Evolutionary conservation across 2,888 invertebrate species (phyloP).

Genomic region (Hermaeophaga mercurialis): DNA sequence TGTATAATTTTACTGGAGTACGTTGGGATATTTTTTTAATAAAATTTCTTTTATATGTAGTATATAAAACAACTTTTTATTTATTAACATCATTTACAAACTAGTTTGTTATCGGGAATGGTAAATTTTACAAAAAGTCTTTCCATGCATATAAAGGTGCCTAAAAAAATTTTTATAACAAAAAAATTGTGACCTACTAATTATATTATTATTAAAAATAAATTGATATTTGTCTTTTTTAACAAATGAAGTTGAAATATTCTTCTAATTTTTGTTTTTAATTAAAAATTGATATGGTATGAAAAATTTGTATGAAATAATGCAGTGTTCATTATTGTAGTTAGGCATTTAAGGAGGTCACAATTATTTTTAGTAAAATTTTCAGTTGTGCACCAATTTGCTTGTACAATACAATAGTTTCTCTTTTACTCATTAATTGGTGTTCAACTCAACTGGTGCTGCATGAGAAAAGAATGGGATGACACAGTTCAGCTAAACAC

Average conservation of each 20-base stretch:
- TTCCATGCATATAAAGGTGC: constrained; percentile 37
- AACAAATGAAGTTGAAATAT: too few relatives aligned
- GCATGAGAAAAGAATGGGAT: neutral
- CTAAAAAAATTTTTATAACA: constrained; percentile 1
- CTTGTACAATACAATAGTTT: constrained; percentile 5
- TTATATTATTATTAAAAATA: too few relatives aligned
- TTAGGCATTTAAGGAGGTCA: too few relatives aligned
- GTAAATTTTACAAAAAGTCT: constrained; percentile 55
- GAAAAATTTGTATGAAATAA: too few relatives aligned
- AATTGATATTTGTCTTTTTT: too few relatives aligned
- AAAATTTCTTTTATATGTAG: constrained; percentile 56
- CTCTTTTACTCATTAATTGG: neutral
- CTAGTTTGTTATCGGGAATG: constrained; percentile 53
- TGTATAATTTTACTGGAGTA: constrained; percentile 30
- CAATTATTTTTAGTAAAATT: too few relatives aligned
- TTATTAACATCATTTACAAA: constrained; percentile 60
- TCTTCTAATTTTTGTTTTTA: too few relatives aligned
- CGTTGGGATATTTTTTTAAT: constrained; percentile 49
- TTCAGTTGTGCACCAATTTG: neutral
- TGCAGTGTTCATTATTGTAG: too few relatives aligned
- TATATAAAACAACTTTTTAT: constrained; percentile 60
- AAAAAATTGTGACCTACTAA: neutral
- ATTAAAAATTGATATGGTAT: too few relatives aligned
- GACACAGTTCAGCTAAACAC: constrained; percentile 21
- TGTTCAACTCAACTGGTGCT: constrained; percentile 13